Evolutionary conservation across 2,797 vertebrate genomes (phyloP), one percentile per base, ranked within the genome.

Genomic region (Sebastes hopkinsi): DNA sequence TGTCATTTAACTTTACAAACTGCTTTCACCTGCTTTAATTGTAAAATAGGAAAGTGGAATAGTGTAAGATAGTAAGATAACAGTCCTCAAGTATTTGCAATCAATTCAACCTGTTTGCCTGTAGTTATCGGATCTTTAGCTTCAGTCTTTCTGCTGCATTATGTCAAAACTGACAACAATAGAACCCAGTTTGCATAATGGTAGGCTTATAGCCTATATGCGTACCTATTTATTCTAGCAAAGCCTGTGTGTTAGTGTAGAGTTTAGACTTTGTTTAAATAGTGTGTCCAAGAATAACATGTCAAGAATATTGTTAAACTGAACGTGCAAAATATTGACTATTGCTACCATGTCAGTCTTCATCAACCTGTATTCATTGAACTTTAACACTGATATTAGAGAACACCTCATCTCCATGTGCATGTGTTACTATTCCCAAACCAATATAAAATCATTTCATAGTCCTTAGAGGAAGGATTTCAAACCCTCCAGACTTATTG

Each of bases 371-470:
- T 52, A 16, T 67, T 55, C 34, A 34, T 20, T 67, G 23, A 70
- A n/a, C 23, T 73, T 58, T 6, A 72, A 68, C 50, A 56, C 52
- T 58, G 23, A 61, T 7, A 8, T 58, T 13, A 11, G n/a, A 68
- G 65, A 65, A 71, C 27, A 52, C 22, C 7, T 69, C 5, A 72
- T 71, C 34, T 61, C 29, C 14, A 22, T 23, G 25, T 38, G 52
- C 36, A 64, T 65, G 56, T 65, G 25, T 73, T 80, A 22, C 32
- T 56, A 23, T 67, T 88, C 38, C 58, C 75, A 76, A 70, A 86
- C 84, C 46, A 76, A 64, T 72, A 67, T 60, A 66, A 66, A 81
- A 30, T 32, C 2, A n/a, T 59, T 75, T 66, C 32, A 58, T 14
- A 18, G 5, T 9, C 62, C 54, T 36, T 11, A 68, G 25, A 70